Base-by-base conservation (phyloP, 2,113 vertebrate species). In the Platichthys flesus region DNA sequence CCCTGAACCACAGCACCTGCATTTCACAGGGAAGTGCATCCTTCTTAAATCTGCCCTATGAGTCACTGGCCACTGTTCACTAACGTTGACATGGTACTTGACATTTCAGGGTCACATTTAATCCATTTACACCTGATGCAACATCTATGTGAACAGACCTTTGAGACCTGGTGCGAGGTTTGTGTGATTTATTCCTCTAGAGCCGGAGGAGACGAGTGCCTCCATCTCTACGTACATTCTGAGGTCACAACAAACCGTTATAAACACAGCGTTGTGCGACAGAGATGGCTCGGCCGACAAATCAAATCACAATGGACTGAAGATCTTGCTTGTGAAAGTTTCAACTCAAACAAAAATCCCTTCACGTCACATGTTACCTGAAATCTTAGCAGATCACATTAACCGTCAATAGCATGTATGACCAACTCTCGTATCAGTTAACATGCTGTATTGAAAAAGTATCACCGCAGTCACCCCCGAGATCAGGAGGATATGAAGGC, bases 41-140 rank as follows among this genome's bases (percentile, higher is more conserved):
- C 40, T 13, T 42, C 40, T 42, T 13, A 10, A 71, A 67, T 21
- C 26, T 62, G 65, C n/a, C 18, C 21, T 37, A 57, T 67, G 65
- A 73, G 76, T 73, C 60, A 55, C 49, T 5, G 18, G 28, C 3
- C 49, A 23, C 14, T 74, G 64, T 62, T 76, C 69, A 65, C 35
- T 16, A 21, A 54, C 54, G 63, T 31, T 71, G 54, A 37, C 21
- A n/a, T 64, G 42, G 28, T n/a, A 42, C 57, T 14, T 59, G 57
- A 42, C 56, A 67, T 62, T 70, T 77, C 37, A 57, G 3, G 16
- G 59, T 16, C 47, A 42, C 40, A 42, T 42, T 42, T 13, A 42
- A 42, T 42, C 40, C 40, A 42, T 42, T 42, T 42, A 42, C 12
- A 10, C 12, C 40, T 3, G 40, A 42, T 3, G 2, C 40, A 42